A percentile compares a stretch with the other conserved stretches of the same genome.
Conservation (phyloP, 2,113 vertebrate genomes). For the Engystomops pustulosus region DNA sequence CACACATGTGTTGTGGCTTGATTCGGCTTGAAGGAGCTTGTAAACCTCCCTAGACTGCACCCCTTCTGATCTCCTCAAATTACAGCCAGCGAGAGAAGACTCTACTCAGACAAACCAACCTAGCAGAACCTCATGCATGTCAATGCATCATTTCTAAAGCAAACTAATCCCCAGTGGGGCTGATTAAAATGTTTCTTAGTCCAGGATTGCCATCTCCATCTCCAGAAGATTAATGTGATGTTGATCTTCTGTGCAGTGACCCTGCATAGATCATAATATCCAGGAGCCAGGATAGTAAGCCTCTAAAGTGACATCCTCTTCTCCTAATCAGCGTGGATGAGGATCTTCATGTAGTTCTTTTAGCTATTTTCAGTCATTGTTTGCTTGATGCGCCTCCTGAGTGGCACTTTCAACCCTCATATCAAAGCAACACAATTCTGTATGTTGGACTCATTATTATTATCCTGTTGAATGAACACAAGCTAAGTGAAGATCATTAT, state of each 20-base stretch:
- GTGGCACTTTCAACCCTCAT: constrained; percentile 51
- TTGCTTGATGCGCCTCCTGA: constrained; percentile 32
- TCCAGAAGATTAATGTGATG: constrained; percentile 66
- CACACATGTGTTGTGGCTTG: constrained; percentile 53
- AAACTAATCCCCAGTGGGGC: constrained; percentile 60
- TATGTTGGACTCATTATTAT: constrained; percentile 46
- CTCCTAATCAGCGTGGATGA: constrained; percentile 59
- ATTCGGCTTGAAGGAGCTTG: constrained; percentile 47
- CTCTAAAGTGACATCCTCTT: constrained; percentile 52
- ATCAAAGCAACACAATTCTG: constrained; percentile 44
- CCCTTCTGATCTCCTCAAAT: constrained; percentile 52
- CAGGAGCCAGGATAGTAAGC: constrained; percentile 24
- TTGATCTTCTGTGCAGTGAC: constrained; percentile 59
- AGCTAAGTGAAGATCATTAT: constrained; percentile 56
- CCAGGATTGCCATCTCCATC: constrained; percentile 52
- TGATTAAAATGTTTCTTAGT: constrained; percentile 64
- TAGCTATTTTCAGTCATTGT: constrained; percentile 34
- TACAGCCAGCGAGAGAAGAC: constrained; percentile 41
- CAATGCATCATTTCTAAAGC: constrained; percentile 55
- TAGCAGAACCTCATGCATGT: constrained; percentile 46
- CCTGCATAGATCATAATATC: constrained; percentile 61
- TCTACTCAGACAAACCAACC: constrained; percentile 44
- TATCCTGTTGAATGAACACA: constrained; percentile 62
- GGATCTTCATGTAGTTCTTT: constrained; percentile 48
- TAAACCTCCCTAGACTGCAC: constrained; percentile 55